phyloP scores from a whole-genome alignment of 2,888 invertebrate genomes.

The Toxonevra muliebris region DNA sequence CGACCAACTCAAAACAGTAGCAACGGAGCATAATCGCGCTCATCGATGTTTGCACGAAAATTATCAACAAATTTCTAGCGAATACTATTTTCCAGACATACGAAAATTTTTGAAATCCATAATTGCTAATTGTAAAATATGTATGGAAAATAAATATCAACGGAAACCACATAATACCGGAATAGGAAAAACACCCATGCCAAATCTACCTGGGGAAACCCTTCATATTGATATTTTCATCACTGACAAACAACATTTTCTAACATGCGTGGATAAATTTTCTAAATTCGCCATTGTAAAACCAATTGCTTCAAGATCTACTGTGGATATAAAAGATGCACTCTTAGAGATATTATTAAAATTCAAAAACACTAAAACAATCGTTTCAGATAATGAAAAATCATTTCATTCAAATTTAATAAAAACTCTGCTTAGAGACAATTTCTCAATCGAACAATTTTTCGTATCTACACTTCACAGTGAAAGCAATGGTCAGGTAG shows the following conservation, averaged over 20 bases:
- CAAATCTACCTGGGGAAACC: conserved; percentile 16
- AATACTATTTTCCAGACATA: conserved; percentile 21
- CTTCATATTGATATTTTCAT: conserved; percentile 21
- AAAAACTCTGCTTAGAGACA: conserved; percentile 13
- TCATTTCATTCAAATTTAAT: conserved; percentile 16
- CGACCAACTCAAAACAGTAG: conserved; percentile 32
- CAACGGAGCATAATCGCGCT: conserved; percentile 30
- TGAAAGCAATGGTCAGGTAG: conserved; percentile 23
- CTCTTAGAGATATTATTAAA: conserved; percentile 9
- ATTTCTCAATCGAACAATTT: conserved; percentile 3
- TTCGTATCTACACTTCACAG: conserved; percentile 12
- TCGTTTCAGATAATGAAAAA: conserved; percentile 22
- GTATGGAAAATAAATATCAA: conserved; percentile 26
- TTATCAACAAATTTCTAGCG: conserved; percentile 23
- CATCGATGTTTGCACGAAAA: conserved; percentile 33
- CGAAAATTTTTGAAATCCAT: conserved; percentile 3
- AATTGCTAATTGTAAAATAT: conserved; percentile 22
- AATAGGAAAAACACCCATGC: conserved; percentile 21
- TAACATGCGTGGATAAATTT: conserved; percentile 21
- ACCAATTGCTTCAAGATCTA: conserved; percentile 14
- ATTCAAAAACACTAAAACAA: conserved; percentile 17
- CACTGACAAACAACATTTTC: conserved; percentile 14
- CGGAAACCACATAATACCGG: conserved; percentile 8
- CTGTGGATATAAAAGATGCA: conserved; percentile 14
- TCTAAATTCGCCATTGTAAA: conserved; percentile 22